phyloP scores from a whole-genome alignment of 2,888 invertebrate species.

The Harpalus rubripes region DNA sequence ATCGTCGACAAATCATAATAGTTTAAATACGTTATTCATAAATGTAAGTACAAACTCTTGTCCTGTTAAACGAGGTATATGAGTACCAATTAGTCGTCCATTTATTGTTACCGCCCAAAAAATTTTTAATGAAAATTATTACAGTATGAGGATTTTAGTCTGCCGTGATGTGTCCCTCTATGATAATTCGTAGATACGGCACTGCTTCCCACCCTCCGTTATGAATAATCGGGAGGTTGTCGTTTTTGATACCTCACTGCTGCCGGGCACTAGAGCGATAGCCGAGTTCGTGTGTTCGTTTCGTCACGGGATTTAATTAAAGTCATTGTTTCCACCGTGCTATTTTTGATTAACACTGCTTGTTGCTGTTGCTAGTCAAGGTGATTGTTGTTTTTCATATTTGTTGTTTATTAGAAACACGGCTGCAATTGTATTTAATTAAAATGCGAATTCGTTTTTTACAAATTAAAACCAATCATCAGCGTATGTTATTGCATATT shows the following conservation, averaged over 20 bases:
- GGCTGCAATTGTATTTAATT: constrained; percentile 16
- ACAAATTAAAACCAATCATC: background rate
- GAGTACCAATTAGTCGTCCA: no score
- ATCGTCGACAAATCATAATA: no score
- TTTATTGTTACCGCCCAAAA: no score
- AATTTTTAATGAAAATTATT: no score
- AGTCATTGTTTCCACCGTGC: constrained; percentile 44
- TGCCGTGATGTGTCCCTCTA: no score
- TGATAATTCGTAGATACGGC: no score
- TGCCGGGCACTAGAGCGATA: background rate
- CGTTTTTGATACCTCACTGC: constrained; percentile 53
- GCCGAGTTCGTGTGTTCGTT: constrained; percentile 20
- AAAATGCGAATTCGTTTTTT: constrained; percentile 6
- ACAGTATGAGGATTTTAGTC: no score
- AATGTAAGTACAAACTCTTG: no score
- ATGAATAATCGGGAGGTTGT: constrained; percentile 12
- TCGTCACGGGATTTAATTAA: constrained; percentile 59
- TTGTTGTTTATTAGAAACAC: constrained; percentile 10
- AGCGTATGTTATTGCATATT: background rate
- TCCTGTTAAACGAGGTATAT: no score
- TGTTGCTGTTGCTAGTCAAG: constrained; percentile 39
- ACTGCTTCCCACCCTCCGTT: background rate
- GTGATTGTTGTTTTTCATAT: constrained; percentile 29
- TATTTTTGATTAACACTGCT: constrained; percentile 52
- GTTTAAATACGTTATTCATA: no score